phyloP scores from a whole-genome alignment of 1,140 invertebrate species.

The Penaeus japonicus region DNA sequence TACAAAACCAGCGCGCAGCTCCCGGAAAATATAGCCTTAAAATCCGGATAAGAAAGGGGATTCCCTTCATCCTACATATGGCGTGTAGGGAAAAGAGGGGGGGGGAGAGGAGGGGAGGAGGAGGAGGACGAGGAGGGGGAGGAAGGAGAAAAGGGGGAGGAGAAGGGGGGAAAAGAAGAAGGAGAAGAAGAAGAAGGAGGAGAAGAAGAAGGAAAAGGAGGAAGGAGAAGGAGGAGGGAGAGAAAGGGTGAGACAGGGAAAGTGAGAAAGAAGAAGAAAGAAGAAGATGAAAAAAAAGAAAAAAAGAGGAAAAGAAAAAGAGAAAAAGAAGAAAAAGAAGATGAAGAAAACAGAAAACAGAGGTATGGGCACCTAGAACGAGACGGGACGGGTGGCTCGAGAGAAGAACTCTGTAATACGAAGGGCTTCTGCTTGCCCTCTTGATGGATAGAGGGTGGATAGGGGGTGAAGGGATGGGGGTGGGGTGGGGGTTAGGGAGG shows the following conservation, averaged over 20 bases:
- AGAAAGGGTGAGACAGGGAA: neutral
- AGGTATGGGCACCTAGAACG: too few species aligned
- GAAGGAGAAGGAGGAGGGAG: neutral
- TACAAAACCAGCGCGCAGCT: neutral
- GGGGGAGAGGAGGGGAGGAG: neutral
- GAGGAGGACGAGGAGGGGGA: neutral
- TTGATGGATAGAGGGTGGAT: too few species aligned
- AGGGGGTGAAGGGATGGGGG: too few species aligned
- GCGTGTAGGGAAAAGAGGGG: neutral
- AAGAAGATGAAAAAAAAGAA: neutral
- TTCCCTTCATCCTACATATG: neutral
- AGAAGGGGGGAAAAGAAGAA: neutral
- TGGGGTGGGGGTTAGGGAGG: too few species aligned
- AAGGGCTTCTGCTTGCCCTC: too few species aligned
- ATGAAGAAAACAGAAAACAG: too few species aligned
- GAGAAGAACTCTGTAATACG: too few species aligned
- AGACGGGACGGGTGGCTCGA: too few species aligned
- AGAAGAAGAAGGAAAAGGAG: neutral
- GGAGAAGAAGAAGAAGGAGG: neutral
- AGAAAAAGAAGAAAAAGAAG: neutral
- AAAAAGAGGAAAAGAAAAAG: neutral
- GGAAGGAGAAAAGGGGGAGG: neutral
- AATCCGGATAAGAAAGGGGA: neutral
- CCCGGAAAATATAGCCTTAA: neutral
- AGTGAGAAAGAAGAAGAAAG: neutral